Evolutionary conservation across 2,888 invertebrate genomes (phyloP), one percentile per base, ranked within the genome.

Genomic region (Idaea biselata): DNA sequence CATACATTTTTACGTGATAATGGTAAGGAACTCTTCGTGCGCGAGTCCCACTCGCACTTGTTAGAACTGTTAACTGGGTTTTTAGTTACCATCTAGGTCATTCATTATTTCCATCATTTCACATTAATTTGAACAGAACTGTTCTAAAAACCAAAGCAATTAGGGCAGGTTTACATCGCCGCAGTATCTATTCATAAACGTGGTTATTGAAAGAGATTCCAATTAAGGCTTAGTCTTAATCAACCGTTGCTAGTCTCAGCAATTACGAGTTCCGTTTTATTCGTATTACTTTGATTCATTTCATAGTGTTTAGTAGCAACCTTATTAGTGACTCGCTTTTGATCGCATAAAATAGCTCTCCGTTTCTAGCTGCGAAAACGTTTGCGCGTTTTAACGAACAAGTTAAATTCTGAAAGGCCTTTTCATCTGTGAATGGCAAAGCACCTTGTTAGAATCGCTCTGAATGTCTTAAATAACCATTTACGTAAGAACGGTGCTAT

Each of bases 381-480:
- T 78, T 81, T 76, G 79, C 80, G 80, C 80, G 74, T 82, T 83
- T 83, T 86, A 88, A 86, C 83, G 84, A 89, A 86, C 84, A 82
- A 82, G 80, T 80, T 84, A 74, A 80, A 79, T 72, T 79, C 72
- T 84, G 80, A 84, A 82, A 83, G 80, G 78, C 75, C 72, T 76
- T 81, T 78, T 85, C 85, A 84, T 79, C 81, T 80, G 72, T 86
- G 83, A 85, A 88, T 84, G 79, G 79, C 72, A 73, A 72, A 88
- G 87, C 75, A 83, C 83, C 88, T 87, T 88, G 88, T 89, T 89
- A 89, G 82, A 71, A 71, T 70, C 79, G 86, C 87, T 84, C 82
- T 73, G 84, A 76, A 87, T 87, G 83, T 82, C 83, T 83, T 84
- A 82, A 87, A 87, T 87, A 76, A 83, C 81, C 77, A 78, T 76